Base-by-base conservation (phyloP, 2,113 vertebrate genomes). In the Labrus mixtus region DNA sequence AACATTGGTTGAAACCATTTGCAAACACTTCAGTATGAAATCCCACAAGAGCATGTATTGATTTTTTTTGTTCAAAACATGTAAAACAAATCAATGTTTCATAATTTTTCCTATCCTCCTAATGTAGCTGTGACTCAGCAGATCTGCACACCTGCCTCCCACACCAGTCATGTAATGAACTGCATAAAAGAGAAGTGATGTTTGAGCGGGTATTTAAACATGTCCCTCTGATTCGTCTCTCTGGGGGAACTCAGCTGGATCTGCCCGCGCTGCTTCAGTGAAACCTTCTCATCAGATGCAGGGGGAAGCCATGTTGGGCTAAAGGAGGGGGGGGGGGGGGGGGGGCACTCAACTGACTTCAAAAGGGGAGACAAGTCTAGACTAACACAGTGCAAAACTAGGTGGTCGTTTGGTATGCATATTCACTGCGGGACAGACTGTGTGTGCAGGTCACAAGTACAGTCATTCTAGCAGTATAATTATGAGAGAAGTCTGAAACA, bases 231-330 rank as follows among this genome's bases (percentile, higher is more conserved):
- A 71, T 66, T 67, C 55, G 29, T 72, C 37, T 45, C 41, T 63
- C 76, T 78, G 59, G 75, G 58, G 67, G 73, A 48, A 59, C 73
- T 79, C 73, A 66, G 69, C 65, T 77, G 68, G 68, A 25, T 78
- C 41, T 29, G 9, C 37, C 59, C 59, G 58, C 37, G 37, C 57
- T 51, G 46, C 74, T 75, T 62, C 79, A 54, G 45, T 7, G 58
- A 4, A 78, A 58, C 67, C 69, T 86, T 89, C 84, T 80, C 51
- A 88, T 90, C 81, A 80, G 64, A 84, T 70, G 67, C 64, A 43
- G 60, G 8, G 75, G 57, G 86, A 76, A 72, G 68, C 54, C 60
- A 50, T 75, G 73, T 88, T 73, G 59, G 59, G 55, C 68, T 71
- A 37, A 78, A 23, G 69, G 62, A 36, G 68, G 37, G 69, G 45